These are phyloP conservation scores for Pristionchus pacificus DNA, from an alignment of 1,140 invertebrate species.

Conservation along the genomic window DNA sequence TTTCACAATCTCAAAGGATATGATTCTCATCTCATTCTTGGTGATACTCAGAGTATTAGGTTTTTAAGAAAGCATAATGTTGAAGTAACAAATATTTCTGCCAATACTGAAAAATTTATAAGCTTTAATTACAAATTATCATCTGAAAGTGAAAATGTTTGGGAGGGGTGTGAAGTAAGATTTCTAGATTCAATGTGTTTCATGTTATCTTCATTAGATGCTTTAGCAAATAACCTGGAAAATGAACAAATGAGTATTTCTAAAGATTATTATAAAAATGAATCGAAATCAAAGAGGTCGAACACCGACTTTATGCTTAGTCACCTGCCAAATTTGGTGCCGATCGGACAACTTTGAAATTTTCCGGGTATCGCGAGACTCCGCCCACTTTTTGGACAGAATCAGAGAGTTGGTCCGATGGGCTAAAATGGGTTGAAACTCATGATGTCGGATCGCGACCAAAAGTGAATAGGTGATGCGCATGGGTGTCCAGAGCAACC, in stretches of 20 bases:
- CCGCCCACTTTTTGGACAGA: too few relatives aligned
- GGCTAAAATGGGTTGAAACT: too few relatives aligned
- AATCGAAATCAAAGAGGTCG: not conserved
- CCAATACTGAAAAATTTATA: constrained; percentile 37
- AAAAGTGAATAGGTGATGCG: too few relatives aligned
- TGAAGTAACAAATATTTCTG: constrained; percentile 25
- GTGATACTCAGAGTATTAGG: constrained; percentile 24
- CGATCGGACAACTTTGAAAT: too few relatives aligned
- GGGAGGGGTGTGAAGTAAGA: constrained; percentile 33
- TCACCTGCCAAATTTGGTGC: too few relatives aligned
- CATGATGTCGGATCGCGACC: too few relatives aligned
- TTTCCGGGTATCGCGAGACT: too few relatives aligned
- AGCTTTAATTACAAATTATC: constrained; percentile 23
- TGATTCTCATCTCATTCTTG: constrained; percentile 34
- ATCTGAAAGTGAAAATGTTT: too few relatives aligned
- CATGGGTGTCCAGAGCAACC: too few relatives aligned
- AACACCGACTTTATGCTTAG: too few relatives aligned
- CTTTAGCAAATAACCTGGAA: constrained; percentile 5
- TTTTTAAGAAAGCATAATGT: constrained; percentile 3
- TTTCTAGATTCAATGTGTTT: constrained; percentile 29
- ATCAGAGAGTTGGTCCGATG: too few relatives aligned
- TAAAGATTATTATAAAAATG: constrained; percentile 19
- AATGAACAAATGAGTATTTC: constrained; percentile 19
- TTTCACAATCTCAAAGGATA: constrained; percentile 35
- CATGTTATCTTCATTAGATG: constrained; percentile 16